A percentile compares a stretch with the other conserved stretches of the same genome.
These are phyloP conservation scores for Campylomormyrus numenius DNA, from an alignment of 2,113 vertebrate species.

Conservation along the genomic window DNA sequence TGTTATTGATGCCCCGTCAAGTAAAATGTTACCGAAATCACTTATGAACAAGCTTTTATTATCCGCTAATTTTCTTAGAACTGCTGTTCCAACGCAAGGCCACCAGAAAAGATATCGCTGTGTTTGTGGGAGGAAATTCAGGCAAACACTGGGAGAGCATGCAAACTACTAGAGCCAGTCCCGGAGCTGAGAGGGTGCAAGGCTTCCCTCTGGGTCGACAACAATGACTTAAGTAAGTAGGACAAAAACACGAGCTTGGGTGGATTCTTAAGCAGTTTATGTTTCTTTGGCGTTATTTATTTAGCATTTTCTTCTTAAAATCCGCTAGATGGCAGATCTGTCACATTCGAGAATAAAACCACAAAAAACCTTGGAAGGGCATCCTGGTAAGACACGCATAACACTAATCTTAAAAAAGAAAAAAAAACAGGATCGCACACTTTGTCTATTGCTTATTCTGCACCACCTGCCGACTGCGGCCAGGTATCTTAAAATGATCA, in stretches of 20 bases:
- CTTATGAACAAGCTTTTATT: background rate
- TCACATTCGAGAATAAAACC: background rate
- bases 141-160: background rate
- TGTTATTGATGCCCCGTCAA: too few species aligned
- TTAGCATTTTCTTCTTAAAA: background rate
- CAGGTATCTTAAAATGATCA: background rate
- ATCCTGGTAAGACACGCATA: background rate
- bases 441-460: background rate
- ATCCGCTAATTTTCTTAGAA: background rate
- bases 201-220: background rate
- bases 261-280: background rate
- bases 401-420: background rate
- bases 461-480: background rate
- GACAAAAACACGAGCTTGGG: background rate
- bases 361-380: background rate
- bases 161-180: background rate
- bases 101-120: background rate
- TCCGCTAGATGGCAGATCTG: background rate
- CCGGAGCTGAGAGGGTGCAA: background rate
- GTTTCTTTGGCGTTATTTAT: background rate
- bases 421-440: background rate
- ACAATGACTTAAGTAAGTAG: background rate
- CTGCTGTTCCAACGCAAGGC: background rate
- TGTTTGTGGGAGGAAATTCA: background rate
- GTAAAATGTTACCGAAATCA: background rate